phyloP scores from a whole-genome alignment of 2,113 vertebrate genomes.

The Varanus salvator region DNA sequence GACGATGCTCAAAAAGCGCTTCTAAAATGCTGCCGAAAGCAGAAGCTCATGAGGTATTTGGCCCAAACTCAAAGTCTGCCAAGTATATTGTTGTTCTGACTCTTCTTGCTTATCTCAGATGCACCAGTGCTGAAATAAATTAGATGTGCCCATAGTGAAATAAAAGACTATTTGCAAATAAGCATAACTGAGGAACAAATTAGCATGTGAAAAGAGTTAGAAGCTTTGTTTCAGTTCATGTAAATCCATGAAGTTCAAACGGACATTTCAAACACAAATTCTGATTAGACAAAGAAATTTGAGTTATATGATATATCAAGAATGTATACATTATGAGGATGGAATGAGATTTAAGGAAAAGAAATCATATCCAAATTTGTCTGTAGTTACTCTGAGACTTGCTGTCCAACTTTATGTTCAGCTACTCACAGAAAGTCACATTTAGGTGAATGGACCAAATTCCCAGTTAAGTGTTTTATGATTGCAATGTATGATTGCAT shows the following conservation, averaged over 20 bases:
- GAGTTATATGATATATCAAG: not conserved
- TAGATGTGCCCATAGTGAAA: not conserved
- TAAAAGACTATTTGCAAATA: not conserved
- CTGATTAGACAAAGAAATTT: not conserved
- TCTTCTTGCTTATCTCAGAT: not conserved
- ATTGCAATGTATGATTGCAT: too few relatives aligned
- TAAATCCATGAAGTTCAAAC: too few relatives aligned
- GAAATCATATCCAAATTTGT: not conserved
- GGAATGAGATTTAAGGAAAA: not conserved
- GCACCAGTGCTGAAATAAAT: not conserved
- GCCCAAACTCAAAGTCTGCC: not conserved
- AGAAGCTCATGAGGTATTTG: not conserved
- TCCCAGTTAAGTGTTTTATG: not conserved
- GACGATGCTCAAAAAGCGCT: not conserved
- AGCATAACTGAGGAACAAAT: not conserved
- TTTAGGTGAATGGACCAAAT: not conserved
- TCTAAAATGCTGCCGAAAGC: not conserved
- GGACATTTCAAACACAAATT: not conserved
- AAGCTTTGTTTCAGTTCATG: not conserved
- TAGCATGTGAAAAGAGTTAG: not conserved
- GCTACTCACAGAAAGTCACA: not conserved
- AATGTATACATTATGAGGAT: not conserved
- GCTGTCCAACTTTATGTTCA: not conserved
- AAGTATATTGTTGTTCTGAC: not conserved
- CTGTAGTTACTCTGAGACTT: not conserved